Evolutionary conservation across 2,797 vertebrate species (phyloP).

Genomic region (Phylloscopus collybita): DNA sequence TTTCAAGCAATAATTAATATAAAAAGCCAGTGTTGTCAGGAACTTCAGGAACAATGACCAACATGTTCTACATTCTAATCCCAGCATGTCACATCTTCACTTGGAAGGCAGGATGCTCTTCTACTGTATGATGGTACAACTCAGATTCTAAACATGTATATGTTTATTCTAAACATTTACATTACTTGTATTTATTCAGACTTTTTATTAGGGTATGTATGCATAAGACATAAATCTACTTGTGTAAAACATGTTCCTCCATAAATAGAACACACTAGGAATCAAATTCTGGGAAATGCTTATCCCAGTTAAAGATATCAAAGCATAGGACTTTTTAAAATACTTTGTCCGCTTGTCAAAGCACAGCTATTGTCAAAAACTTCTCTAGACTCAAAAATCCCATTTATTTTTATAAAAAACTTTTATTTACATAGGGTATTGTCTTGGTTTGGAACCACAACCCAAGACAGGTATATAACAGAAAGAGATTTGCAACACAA

Average conservation of each 20-base stretch:
- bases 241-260: not conserved
- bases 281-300: not conserved
- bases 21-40: not conserved
- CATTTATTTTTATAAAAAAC: not conserved
- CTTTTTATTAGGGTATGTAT: not conserved
- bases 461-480: not conserved
- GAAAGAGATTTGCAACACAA: not conserved
- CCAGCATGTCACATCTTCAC: not conserved
- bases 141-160: not conserved
- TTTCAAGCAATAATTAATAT: not conserved
- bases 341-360: not conserved
- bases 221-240: not conserved
- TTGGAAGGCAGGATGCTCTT: not conserved
- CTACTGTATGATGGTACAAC: not conserved
- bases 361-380: not conserved
- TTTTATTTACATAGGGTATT: not conserved
- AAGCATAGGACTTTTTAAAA: accelerated
- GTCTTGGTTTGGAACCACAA: too few species aligned
- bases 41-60: not conserved
- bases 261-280: accelerated
- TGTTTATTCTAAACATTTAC: not conserved
- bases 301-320: not conserved
- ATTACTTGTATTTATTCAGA: not conserved
- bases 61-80: not conserved
- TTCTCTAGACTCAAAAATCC: not conserved